A percentile compares a stretch with the other conserved stretches of the same genome.
phyloP scores from a whole-genome alignment of 2,113 vertebrate species.

The Puffinus mauretanicus region DNA sequence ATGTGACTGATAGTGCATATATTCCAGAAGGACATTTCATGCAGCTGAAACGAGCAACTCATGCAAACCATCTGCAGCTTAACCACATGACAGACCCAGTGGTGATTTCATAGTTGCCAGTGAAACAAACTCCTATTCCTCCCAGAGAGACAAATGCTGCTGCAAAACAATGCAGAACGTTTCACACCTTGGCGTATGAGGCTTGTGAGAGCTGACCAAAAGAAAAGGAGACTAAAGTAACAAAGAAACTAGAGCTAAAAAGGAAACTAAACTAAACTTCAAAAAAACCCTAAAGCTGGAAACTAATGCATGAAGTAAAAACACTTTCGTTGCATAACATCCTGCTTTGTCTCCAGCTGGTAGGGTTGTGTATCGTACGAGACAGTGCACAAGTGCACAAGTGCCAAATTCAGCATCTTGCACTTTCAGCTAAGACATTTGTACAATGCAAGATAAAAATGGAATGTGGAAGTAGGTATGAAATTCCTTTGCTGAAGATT shows the following conservation, averaged over 20 bases:
- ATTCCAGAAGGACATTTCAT: slow-evolving; percentile 66
- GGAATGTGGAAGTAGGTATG: not conserved
- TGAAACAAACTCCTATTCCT: slow-evolving; percentile 60
- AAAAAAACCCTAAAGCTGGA: not conserved
- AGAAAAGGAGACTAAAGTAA: slow-evolving; percentile 19
- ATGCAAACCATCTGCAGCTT: slow-evolving; percentile 68
- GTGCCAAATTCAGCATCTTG: not conserved
- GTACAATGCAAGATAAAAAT: not conserved
- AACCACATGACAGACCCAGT: slow-evolving; percentile 64
- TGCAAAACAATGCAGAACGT: slow-evolving; percentile 44
- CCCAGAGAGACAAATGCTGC: slow-evolving; percentile 58
- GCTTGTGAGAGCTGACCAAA: slow-evolving; percentile 33
- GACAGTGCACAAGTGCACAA: not conserved
- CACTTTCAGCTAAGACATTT: not conserved
- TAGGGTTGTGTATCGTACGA: not conserved
- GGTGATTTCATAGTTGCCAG: slow-evolving; percentile 71
- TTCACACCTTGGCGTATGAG: slow-evolving; percentile 13
- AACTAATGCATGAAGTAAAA: not conserved
- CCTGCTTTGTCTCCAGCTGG: not conserved
- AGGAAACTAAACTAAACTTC: not conserved
- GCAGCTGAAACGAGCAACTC: slow-evolving; percentile 52
- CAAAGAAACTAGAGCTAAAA: not conserved
- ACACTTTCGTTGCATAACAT: not conserved
- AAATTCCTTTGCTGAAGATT: not conserved
- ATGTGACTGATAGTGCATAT: slow-evolving; percentile 40